Percentiles rank a stretch among this genome's conserved stretches.
Conservation (phyloP, 2,888 invertebrate genomes). For the Clepsis dumicolana region DNA sequence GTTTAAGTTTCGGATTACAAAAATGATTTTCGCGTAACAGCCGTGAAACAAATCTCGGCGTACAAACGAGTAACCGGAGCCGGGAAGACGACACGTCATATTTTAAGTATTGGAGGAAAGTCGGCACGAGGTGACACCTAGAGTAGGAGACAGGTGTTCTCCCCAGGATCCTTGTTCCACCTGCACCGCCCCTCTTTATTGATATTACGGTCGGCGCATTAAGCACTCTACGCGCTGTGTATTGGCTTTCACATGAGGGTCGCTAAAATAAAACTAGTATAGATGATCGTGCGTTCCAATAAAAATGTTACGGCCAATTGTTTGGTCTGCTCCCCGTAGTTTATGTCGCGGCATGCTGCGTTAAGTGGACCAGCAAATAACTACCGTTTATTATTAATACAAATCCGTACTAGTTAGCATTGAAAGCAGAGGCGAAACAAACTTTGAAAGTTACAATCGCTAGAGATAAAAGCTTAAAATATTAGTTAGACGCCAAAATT, state of each 20-base stretch:
- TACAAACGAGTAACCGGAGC: slow-evolving; percentile 75
- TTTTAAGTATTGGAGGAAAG: slow-evolving; percentile 78
- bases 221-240: slow-evolving; percentile 73
- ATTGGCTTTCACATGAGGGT: slow-evolving; percentile 69
- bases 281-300: slow-evolving; percentile 56
- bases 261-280: slow-evolving; percentile 69
- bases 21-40: slow-evolving; percentile 62
- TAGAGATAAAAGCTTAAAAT: slow-evolving; percentile 2
- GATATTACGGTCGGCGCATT: slow-evolving; percentile 77
- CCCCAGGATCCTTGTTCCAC: slow-evolving; percentile 44
- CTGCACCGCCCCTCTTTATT: slow-evolving; percentile 68
- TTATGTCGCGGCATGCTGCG: slow-evolving; percentile 27
- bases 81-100: slow-evolving; percentile 76
- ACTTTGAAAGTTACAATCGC: not conserved
- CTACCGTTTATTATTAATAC: slow-evolving; percentile 1
- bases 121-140: slow-evolving; percentile 68
- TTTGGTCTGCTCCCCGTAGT: slow-evolving; percentile 39
- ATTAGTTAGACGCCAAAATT: not conserved
- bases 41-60: slow-evolving; percentile 65
- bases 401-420: not conserved
- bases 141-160: slow-evolving; percentile 63
- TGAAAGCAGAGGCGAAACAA: not conserved
- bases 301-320: slow-evolving; percentile 50
- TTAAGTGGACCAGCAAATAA: slow-evolving; percentile 19
- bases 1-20: slow-evolving; percentile 54